phyloP scores from a whole-genome alignment of 2,797 vertebrate species.

The Argentina silus region DNA sequence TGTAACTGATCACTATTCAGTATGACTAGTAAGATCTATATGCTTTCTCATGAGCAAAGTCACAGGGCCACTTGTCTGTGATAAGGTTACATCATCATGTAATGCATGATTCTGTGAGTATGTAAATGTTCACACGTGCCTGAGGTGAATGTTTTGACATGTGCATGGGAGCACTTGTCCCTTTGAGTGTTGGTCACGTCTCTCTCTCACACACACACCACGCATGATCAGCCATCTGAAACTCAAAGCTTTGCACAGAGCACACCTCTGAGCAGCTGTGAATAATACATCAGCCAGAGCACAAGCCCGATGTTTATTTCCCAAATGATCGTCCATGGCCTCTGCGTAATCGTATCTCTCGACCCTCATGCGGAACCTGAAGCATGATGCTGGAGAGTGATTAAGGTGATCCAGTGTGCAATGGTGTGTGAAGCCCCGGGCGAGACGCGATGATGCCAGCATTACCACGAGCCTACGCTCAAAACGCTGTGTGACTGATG shows the following conservation, averaged over 20 bases:
- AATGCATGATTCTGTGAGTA: conserved; percentile 46
- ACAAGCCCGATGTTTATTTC: conserved; percentile 6
- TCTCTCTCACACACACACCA: conserved; percentile 10
- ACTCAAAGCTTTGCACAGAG: conserved; percentile 21
- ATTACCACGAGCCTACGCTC: conserved; percentile 30
- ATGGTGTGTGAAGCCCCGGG: conserved; percentile 21
- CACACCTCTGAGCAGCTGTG: conserved; percentile 32
- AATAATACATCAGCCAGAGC: conserved; percentile 29
- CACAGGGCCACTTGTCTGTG: conserved; percentile 46
- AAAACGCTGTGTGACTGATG: conserved; percentile 24
- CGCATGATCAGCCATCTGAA: conserved; percentile 35
- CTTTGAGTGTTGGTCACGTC: background rate
- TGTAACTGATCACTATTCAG: background rate
- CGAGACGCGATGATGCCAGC: conserved; percentile 47
- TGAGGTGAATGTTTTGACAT: conserved; percentile 53
- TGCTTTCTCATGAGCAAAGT: conserved; percentile 51
- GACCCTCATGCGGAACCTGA: conserved; percentile 43
- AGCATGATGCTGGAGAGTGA: conserved; percentile 39
- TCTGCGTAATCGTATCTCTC: conserved; percentile 56
- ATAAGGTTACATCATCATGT: conserved; percentile 58
- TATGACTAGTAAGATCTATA: background rate
- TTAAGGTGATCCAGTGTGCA: conserved; percentile 39
- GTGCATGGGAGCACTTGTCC: conserved; percentile 18
- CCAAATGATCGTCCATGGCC: conserved; percentile 35
- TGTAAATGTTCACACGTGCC: conserved; percentile 46